These are phyloP conservation scores for Lipophrys pholis DNA, from an alignment of 2,113 vertebrate genomes.

Conservation along the genomic window DNA sequence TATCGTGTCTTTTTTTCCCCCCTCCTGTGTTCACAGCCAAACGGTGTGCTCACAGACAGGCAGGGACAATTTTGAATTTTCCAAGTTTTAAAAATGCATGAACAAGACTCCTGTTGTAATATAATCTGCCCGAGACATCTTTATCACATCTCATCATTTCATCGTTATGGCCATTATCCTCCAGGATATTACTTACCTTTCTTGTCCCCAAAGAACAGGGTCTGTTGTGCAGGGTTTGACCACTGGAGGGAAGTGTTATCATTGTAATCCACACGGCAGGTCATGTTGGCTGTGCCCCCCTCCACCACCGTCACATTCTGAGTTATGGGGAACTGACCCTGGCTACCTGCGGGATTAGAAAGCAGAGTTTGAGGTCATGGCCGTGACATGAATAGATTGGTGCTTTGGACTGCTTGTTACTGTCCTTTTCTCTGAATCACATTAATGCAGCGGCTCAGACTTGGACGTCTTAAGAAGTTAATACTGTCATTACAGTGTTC, in stretches of 20 bases:
- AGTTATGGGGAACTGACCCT: slow-evolving; percentile 95
- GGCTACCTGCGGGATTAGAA: slow-evolving; percentile 85
- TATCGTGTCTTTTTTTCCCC: background rate
- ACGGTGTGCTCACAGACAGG: slow-evolving; percentile 23
- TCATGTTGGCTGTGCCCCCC: slow-evolving; percentile 95
- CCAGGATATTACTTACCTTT: slow-evolving; percentile 88
- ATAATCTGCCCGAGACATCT: slow-evolving; percentile 49
- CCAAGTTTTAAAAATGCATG: slow-evolving; percentile 47
- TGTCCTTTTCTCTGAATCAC: slow-evolving; percentile 33
- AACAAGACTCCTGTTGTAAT: slow-evolving; percentile 35
- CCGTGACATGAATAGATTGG: slow-evolving; percentile 25
- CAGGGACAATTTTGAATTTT: slow-evolving; percentile 23
- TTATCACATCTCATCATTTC: slow-evolving; percentile 48
- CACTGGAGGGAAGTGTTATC: slow-evolving; percentile 99
- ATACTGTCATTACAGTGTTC: slow-evolving; percentile 22
- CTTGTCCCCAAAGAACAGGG: slow-evolving; percentile 98
- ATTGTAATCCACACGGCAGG: slow-evolving; percentile 99
- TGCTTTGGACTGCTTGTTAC: slow-evolving; percentile 1
- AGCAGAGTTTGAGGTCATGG: slow-evolving; percentile 86
- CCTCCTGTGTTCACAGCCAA: slow-evolving; percentile 24
- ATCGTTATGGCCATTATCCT: slow-evolving; percentile 39
- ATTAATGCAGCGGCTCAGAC: slow-evolving; percentile 11
- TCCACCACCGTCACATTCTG: slow-evolving; percentile 97
- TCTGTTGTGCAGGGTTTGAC: slow-evolving; percentile 99
- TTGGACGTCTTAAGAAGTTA: slow-evolving; percentile 43